A percentile compares a stretch with the other conserved stretches of the same genome.
Evolutionary conservation across 2,888 invertebrate genomes (phyloP).

Genomic region (Troglohyphantes excavatus): DNA sequence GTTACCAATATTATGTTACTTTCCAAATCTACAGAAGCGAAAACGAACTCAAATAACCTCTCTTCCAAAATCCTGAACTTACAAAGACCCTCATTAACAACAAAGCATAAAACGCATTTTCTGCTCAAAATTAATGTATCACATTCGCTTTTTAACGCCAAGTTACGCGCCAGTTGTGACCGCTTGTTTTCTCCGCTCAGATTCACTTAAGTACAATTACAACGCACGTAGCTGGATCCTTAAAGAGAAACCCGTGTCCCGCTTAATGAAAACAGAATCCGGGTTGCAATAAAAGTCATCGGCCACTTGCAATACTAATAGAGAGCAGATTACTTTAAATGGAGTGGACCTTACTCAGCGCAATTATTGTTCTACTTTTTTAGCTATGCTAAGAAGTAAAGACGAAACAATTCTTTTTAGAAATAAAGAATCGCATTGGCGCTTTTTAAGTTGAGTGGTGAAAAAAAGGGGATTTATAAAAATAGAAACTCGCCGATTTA

Average conservation of each 20-base stretch:
- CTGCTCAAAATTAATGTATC: neutral
- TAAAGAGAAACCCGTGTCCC: neutral
- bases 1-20: too few relatives aligned
- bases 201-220: constrained; percentile 3
- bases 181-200: neutral
- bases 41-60: neutral
- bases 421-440: too few relatives aligned
- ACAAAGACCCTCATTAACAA: neutral
- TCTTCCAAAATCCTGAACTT: neutral
- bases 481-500: too few relatives aligned
- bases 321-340: neutral
- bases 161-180: neutral
- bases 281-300: neutral
- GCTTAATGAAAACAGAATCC: constrained; percentile 1
- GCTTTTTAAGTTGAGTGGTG: too few relatives aligned
- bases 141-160: constrained; percentile 27
- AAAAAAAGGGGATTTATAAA: too few relatives aligned
- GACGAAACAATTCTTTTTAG: too few relatives aligned
- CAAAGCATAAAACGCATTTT: neutral
- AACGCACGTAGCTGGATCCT: neutral
- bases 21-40: neutral
- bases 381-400: neutral
- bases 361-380: constrained; percentile 23
- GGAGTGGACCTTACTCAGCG: neutral
- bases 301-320: neutral